Evolutionary conservation across 1,140 invertebrate species (phyloP).

Genomic region (Melanaphis sacchari): DNA sequence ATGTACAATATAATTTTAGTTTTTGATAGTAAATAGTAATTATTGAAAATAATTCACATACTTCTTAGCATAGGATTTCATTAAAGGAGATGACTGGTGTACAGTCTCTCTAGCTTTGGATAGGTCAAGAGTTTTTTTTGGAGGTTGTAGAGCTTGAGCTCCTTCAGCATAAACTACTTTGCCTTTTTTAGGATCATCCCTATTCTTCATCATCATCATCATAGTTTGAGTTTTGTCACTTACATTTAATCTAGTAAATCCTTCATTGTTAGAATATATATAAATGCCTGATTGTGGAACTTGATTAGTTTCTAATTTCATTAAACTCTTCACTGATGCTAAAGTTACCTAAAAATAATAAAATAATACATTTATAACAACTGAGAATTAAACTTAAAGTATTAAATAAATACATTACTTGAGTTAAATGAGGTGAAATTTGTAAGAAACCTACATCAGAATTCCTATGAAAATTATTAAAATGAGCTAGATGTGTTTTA

Average conservation of each 20-base stretch:
- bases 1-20: too few relatives aligned
- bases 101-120: constrained; percentile 42
- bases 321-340: constrained; percentile 28
- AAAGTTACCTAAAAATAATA: constrained; percentile 43
- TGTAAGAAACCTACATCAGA: constrained; percentile 31
- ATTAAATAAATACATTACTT: constrained; percentile 15
- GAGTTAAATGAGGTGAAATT: constrained; percentile 54
- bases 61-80: constrained; percentile 53
- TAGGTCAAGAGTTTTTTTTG: constrained; percentile 39
- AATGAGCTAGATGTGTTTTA: constrained; percentile 27
- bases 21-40: neutral
- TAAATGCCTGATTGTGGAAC: constrained; percentile 48
- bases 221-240: constrained; percentile 51
- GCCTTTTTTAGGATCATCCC: constrained; percentile 46
- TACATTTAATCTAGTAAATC: constrained; percentile 36
- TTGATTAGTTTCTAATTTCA: constrained; percentile 55
- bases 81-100: constrained; percentile 41
- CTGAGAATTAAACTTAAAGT: neutral
- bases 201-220: constrained; percentile 53
- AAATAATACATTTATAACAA: neutral
- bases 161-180: constrained; percentile 43
- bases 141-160: constrained; percentile 13
- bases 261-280: constrained; percentile 23
- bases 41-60: neutral
- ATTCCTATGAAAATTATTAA: constrained; percentile 15